Evolutionary conservation across 2,113 vertebrate genomes (phyloP).

Genomic region (Eurypyga helias): DNA sequence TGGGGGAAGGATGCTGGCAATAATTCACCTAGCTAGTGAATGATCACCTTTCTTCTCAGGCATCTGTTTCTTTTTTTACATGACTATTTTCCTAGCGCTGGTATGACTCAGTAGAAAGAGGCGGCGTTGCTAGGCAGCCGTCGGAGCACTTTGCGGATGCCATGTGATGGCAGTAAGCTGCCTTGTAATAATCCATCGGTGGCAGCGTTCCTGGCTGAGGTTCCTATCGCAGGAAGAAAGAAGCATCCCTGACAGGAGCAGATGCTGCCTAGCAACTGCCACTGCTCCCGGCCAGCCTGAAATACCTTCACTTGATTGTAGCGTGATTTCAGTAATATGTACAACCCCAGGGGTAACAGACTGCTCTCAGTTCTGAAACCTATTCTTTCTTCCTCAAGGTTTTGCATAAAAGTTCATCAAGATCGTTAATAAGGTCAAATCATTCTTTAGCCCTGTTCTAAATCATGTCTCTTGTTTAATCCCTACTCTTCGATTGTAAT

Average conservation of each 20-base stretch:
- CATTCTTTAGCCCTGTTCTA: neutral
- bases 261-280: constrained; percentile 73
- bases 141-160: constrained; percentile 61
- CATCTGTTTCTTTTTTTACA: constrained; percentile 69
- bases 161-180: constrained; percentile 69
- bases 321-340: neutral
- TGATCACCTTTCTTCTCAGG: constrained; percentile 66
- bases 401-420: neutral
- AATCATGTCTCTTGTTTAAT: constrained; percentile 48
- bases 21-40: constrained; percentile 36
- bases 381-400: neutral
- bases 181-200: constrained; percentile 67
- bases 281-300: constrained; percentile 17
- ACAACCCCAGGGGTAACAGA: neutral
- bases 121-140: constrained; percentile 71
- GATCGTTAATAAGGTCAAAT: constrained; percentile 31
- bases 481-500: constrained; percentile 33
- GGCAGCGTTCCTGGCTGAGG: constrained; percentile 54
- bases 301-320: constrained; percentile 59
- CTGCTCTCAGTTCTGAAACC: neutral
- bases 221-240: constrained; percentile 47
- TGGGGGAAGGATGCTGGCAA: constrained; percentile 35
- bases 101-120: constrained; percentile 69
- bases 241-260: constrained; percentile 59
- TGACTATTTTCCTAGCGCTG: constrained; percentile 56